Percentiles rank a stretch among this genome's conserved stretches.
These are phyloP conservation scores for Myiopsitta monachus DNA, from an alignment of 2,113 vertebrate genomes.

Conservation along the genomic window DNA sequence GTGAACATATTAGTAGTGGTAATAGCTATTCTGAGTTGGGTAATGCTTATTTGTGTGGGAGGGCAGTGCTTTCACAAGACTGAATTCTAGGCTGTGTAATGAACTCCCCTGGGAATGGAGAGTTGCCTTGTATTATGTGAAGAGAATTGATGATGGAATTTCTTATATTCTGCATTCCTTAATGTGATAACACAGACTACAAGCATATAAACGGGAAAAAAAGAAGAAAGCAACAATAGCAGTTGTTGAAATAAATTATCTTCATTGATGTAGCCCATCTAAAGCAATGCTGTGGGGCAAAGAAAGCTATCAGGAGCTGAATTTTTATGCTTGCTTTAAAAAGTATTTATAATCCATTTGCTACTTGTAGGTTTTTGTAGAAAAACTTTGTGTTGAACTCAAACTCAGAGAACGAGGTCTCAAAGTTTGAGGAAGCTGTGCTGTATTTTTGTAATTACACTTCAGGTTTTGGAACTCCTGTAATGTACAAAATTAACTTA, in stretches of 20 bases:
- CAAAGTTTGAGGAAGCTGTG: neutral
- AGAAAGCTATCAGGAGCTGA: neutral
- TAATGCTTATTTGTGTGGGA: conserved; percentile 37
- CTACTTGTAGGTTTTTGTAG: neutral
- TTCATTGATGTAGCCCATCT: neutral
- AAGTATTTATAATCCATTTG: neutral
- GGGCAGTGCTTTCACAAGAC: neutral
- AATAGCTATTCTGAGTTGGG: neutral
- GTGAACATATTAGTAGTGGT: neutral
- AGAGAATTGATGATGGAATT: neutral
- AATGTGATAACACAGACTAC: neutral
- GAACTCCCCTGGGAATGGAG: conserved; percentile 5
- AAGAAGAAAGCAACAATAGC: accelerated
- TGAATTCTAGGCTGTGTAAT: conserved; percentile 2
- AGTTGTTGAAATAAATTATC: neutral
- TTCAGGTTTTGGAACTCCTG: neutral
- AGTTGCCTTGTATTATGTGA: neutral
- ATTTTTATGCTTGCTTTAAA: conserved; percentile 14
- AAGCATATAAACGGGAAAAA: neutral
- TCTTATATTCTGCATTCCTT: conserved; percentile 19
- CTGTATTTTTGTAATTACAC: neutral
- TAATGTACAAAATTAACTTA: neutral
- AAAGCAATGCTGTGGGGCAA: neutral
- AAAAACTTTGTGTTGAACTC: neutral
- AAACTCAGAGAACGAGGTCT: neutral